These are phyloP conservation scores for Eulithis prunata DNA, from an alignment of 2,888 invertebrate species.

Conservation along the genomic window DNA sequence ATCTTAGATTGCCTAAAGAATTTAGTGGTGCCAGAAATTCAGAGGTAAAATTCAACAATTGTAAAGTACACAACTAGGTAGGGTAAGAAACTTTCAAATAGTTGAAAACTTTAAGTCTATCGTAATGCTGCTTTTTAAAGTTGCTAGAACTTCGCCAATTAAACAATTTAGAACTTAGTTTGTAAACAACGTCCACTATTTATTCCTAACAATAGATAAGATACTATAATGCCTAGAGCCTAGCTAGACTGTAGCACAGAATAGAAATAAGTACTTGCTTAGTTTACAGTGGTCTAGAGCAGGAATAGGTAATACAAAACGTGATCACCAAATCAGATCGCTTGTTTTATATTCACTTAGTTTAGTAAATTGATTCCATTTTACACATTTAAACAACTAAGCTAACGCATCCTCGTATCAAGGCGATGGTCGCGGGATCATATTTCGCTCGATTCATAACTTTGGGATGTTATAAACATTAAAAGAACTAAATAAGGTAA, in stretches of 20 bases:
- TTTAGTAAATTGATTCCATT: not conserved
- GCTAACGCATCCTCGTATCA: no score
- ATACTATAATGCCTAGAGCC: not conserved
- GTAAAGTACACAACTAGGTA: slow-evolving; percentile 24
- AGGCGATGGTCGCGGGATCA: no score
- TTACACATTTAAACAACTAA: not conserved
- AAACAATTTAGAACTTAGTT: slow-evolving; percentile 55
- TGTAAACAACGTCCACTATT: slow-evolving; percentile 7
- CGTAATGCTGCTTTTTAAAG: slow-evolving; percentile 66
- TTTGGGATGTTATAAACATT: no score
- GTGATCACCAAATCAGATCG: slow-evolving; percentile 17
- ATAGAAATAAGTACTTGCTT: not conserved
- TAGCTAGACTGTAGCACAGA: not conserved
- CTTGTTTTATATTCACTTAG: slow-evolving; percentile 1
- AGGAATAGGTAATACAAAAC: slow-evolving; percentile 7
- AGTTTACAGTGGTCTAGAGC: not conserved
- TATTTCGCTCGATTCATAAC: no score
- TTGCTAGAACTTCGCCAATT: slow-evolving; percentile 70
- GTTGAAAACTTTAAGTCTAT: slow-evolving; percentile 52
- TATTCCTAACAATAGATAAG: not conserved
- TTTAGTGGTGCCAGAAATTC: not conserved
- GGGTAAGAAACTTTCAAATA: slow-evolving; percentile 44
- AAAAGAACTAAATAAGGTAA: no score
- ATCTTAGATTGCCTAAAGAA: not conserved
- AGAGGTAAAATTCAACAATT: slow-evolving; percentile 12